Evolutionary conservation across 92 coral and sea anemone genomes (phyloP), one percentile per base, ranked within the genome.

Genomic region (Phenganax subtilis): DNA sequence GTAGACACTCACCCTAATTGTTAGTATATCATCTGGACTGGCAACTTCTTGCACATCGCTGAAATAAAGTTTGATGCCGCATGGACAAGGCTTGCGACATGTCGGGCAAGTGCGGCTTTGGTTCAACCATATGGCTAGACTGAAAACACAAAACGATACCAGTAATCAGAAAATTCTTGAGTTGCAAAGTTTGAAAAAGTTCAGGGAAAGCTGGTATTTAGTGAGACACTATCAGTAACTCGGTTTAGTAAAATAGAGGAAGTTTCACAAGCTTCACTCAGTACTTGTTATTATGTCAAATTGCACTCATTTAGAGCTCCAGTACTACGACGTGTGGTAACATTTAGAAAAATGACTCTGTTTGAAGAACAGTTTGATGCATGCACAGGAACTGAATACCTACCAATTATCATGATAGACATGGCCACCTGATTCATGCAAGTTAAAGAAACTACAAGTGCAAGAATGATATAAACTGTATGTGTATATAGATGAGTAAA

Each of bases 371-470:
- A 7, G 8, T 6, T 29, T 29, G 25, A 12, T 12, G 15, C 65
- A 29, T 9, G 30, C n/a, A 12, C 9, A 53, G 8, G 77, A 73
- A 20, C 25, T 20, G 25, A 20, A 52, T 73, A 75, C 81, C 12
- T 76, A 76, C 81, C 81, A 76, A 9, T 25, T 5, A 44, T 52
- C 47, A 64, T 76, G 81, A 76, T 76, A 76, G 3, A 76, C 81
- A 76, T 76, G 81, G 56, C 81, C 81, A 57, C 81, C 81, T 76
- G 54, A 73, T 55, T 58, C 8, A 14, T 29, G n/a, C 51, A 47
- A 20, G 81, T 76, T 57, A 76, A 76, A 76, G 81, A 76, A 76
- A 75, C 55, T 56, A 55, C 58, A 55, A 55, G 58, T 12, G 12
- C 58, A 55, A 55, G 25, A 20, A 20, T 20, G 25, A 20, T 20